Conservation (phyloP, 2,113 vertebrate genomes). For the Misgurnus anguillicaudatus region DNA sequence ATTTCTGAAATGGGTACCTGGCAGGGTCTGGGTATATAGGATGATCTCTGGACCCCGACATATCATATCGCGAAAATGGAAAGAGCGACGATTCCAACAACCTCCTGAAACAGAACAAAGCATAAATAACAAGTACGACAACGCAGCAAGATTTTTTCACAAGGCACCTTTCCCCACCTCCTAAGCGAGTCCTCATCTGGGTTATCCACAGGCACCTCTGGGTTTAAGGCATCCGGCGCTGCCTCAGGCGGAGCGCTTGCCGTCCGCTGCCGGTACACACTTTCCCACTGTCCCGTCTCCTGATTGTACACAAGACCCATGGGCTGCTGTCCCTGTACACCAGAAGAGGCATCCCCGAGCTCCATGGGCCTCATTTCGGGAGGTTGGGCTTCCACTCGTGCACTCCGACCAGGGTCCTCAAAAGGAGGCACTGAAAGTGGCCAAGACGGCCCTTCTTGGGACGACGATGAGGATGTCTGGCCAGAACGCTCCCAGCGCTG, state of each 20-base stretch:
- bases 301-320: conserved; percentile 96
- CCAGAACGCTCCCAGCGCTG: conserved; percentile 95
- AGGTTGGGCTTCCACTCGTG: conserved; percentile 75
- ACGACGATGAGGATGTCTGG: conserved; percentile 78
- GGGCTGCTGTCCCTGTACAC: conserved; percentile 86
- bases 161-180: conserved; percentile 72
- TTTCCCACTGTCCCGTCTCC: conserved; percentile 94
- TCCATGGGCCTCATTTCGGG: conserved; percentile 81
- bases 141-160: not conserved
- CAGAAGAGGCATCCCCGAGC: conserved; percentile 76
- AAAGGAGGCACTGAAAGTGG: conserved; percentile 61
- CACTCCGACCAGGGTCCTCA: conserved; percentile 56
- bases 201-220: conserved; percentile 96
- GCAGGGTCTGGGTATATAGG: conserved; percentile 98
- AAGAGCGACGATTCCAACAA: conserved; percentile 95
- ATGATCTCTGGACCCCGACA: conserved; percentile 95
- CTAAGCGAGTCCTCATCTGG: conserved; percentile 96
- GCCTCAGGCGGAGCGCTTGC: conserved; percentile 82
- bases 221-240: conserved; percentile 96
- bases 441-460: conserved; percentile 69
- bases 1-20: conserved; percentile 71
- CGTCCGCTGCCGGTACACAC: conserved; percentile 88
- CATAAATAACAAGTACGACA: not conserved
- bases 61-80: conserved; percentile 94
- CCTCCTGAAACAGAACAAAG: conserved; percentile 79